A percentile compares a stretch with the other conserved stretches of the same genome.
Conservation (phyloP, 2,797 vertebrate genomes). For the Chaenodraco wilsoni region DNA sequence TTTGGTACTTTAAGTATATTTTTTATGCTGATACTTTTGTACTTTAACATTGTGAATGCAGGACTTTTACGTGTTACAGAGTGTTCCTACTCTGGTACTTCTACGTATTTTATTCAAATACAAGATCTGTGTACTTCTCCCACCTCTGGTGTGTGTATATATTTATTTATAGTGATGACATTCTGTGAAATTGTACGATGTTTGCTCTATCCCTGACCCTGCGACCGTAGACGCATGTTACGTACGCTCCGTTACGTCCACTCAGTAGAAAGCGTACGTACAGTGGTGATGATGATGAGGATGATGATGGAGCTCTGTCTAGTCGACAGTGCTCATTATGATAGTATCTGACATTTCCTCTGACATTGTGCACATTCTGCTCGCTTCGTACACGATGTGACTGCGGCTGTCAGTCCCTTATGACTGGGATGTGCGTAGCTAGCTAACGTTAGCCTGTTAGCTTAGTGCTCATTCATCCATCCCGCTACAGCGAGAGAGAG, state of each 20-base stretch:
- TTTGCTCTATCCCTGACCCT: background rate
- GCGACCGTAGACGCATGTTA: constrained; percentile 19
- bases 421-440: constrained; percentile 33
- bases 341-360: constrained; percentile 12
- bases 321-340: background rate
- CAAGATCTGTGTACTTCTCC: too few relatives aligned
- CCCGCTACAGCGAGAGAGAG: constrained; percentile 18
- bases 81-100: too few relatives aligned
- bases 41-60: too few relatives aligned
- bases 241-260: constrained; percentile 29
- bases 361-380: background rate
- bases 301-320: constrained; percentile 56
- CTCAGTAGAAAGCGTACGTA: constrained; percentile 42
- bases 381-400: constrained; percentile 40
- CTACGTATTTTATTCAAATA: too few relatives aligned
- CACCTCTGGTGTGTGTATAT: too few relatives aligned
- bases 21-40: too few relatives aligned
- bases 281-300: background rate
- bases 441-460: constrained; percentile 49
- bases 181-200: too few relatives aligned
- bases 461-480: constrained; percentile 31
- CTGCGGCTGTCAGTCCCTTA: constrained; percentile 29
- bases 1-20: too few relatives aligned
- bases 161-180: too few relatives aligned
- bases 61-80: too few relatives aligned